Evolutionary conservation across 2,888 invertebrate species (phyloP).

Genomic region (Antheraea yamamai): DNA sequence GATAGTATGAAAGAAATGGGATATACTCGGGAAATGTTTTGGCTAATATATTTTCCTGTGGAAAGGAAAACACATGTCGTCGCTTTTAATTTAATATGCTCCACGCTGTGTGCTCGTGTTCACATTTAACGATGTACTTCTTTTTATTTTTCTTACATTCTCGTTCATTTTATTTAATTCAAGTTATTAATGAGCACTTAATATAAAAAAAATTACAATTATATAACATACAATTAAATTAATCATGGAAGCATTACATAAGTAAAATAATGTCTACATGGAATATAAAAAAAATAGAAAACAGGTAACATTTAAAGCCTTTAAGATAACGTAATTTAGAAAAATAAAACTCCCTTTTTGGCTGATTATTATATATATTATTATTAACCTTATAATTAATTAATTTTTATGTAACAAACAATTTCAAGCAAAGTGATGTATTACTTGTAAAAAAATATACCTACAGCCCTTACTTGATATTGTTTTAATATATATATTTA

Average conservation of each 20-base stretch:
- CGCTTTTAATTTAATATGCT: slow-evolving; percentile 81
- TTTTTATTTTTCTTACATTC: slow-evolving; percentile 20
- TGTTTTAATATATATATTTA: too few relatives aligned
- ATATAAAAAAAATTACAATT: neutral
- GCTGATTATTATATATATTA: too few relatives aligned
- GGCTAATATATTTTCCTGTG: slow-evolving; percentile 81
- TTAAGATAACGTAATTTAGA: too few relatives aligned
- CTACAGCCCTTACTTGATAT: too few relatives aligned
- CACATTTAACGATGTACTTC: slow-evolving; percentile 41
- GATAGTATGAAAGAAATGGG: slow-evolving; percentile 51
- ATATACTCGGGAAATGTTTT: slow-evolving; percentile 69
- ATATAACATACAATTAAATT: neutral
- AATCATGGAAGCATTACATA: neutral
- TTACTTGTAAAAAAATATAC: too few relatives aligned
- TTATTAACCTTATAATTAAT: too few relatives aligned
- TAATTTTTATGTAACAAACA: too few relatives aligned
- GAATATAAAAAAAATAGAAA: neutral
- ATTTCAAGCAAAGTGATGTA: too few relatives aligned
- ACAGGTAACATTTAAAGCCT: neutral
- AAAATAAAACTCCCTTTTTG: too few relatives aligned
- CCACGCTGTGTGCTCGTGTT: slow-evolving; percentile 75
- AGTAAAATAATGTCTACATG: neutral
- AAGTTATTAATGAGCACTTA: neutral
- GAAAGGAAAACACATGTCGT: slow-evolving; percentile 82
- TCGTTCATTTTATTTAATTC: slow-evolving; percentile 32